Evolutionary conservation across 2,113 vertebrate genomes (phyloP).

Genomic region (Epinephelus cyanopodus): DNA sequence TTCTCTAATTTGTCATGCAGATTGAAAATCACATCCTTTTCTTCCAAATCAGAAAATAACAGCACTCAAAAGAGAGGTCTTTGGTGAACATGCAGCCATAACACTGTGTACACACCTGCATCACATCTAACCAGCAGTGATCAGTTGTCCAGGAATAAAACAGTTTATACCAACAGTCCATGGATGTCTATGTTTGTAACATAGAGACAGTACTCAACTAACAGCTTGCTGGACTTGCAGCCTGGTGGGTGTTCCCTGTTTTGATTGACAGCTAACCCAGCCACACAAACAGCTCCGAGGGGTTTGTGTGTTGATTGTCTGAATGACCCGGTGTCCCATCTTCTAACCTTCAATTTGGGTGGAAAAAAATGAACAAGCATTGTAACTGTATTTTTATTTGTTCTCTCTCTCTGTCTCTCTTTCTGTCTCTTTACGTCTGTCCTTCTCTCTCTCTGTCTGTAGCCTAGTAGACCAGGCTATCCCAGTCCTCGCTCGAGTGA

Average conservation of each 20-base stretch:
- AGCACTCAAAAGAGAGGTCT: constrained; percentile 53
- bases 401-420: neutral
- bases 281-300: constrained; percentile 79
- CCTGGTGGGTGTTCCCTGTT: constrained; percentile 73
- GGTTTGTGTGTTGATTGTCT: constrained; percentile 80
- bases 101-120: constrained; percentile 45
- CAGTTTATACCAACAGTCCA: neutral
- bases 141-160: neutral
- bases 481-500: constrained; percentile 98
- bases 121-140: constrained; percentile 51
- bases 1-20: too few species aligned
- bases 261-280: constrained; percentile 77
- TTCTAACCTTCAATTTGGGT: constrained; percentile 17
- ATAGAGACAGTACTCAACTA: constrained; percentile 65
- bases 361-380: neutral
- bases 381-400: constrained; percentile 13
- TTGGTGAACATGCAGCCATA: constrained; percentile 67
- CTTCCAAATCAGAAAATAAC: neutral
- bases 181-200: constrained; percentile 35
- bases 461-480: constrained; percentile 98
- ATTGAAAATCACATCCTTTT: neutral
- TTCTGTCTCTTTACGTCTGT: neutral
- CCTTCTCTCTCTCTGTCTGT: constrained; percentile 10
- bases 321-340: constrained; percentile 33
- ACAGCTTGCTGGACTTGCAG: constrained; percentile 80